phyloP scores from a whole-genome alignment of 2,888 invertebrate species.

The Phengaris alcon region DNA sequence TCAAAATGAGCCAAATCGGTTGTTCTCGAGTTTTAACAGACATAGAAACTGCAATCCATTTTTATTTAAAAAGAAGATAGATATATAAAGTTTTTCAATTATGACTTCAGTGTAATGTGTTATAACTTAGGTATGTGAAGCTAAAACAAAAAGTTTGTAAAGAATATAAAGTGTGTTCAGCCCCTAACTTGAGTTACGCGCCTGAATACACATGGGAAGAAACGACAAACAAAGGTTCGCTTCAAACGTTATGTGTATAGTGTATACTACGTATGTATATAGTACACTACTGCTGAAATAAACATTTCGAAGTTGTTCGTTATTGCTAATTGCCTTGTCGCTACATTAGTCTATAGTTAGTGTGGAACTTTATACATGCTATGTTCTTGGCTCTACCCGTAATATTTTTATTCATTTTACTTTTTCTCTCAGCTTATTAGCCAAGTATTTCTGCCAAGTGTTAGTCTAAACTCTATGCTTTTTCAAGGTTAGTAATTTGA shows the following conservation, averaged over 20 bases:
- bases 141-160: conserved; percentile 32
- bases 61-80: too few relatives aligned
- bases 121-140: neutral
- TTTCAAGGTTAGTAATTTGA: too few relatives aligned
- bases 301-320: neutral
- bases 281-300: neutral
- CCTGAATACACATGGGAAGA: conserved; percentile 42
- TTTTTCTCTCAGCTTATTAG: too few relatives aligned
- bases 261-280: neutral
- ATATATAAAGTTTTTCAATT: neutral
- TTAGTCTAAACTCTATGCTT: too few relatives aligned
- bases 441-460: too few relatives aligned
- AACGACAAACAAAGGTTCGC: conserved; percentile 48
- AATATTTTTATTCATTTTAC: too few relatives aligned
- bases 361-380: neutral
- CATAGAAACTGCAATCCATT: too few relatives aligned
- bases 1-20: too few relatives aligned
- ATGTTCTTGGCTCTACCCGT: neutral
- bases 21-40: too few relatives aligned
- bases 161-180: conserved; percentile 34
- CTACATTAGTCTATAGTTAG: neutral
- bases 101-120: neutral
- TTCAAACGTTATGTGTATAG: conserved; percentile 35
- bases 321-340: neutral
- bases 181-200: conserved; percentile 36